Percentiles rank a stretch among this genome's conserved stretches.
These are phyloP conservation scores for Podarcis cretensis DNA, from an alignment of 2,113 vertebrate genomes.

Conservation along the genomic window DNA sequence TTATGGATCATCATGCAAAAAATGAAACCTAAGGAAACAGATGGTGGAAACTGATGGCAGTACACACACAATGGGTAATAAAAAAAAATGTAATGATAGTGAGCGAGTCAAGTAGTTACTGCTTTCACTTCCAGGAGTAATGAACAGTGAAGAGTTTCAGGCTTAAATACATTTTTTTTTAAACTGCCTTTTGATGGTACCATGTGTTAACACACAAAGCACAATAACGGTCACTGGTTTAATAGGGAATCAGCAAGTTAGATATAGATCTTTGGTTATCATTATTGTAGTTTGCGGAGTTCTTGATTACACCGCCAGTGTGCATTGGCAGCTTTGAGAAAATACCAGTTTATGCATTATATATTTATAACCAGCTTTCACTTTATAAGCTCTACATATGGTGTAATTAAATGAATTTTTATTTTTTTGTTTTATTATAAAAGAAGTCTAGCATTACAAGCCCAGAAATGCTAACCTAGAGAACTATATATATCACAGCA, in stretches of 20 bases:
- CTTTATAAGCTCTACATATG: constrained; percentile 11
- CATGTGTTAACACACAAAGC: not conserved
- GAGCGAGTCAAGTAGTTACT: not conserved
- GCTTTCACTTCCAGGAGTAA: constrained; percentile 1
- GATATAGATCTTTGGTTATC: not conserved
- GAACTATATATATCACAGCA: constrained; percentile 16
- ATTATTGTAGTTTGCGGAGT: not conserved
- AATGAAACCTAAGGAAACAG: not conserved
- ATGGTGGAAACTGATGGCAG: not conserved
- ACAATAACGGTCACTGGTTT: not conserved
- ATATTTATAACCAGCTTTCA: constrained; percentile 37
- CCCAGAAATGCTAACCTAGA: constrained; percentile 14
- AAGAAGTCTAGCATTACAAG: constrained; percentile 23
- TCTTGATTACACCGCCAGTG: constrained; percentile 5
- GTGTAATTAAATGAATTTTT: constrained; percentile 53
- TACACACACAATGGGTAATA: not conserved
- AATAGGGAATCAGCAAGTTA: not conserved
- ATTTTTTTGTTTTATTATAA: constrained; percentile 36
- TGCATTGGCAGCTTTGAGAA: constrained; percentile 28
- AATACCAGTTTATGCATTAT: constrained; percentile 17
- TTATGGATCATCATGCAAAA: constrained; percentile 4
- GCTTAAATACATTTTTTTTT: not conserved
- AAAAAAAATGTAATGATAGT: constrained; percentile 12
- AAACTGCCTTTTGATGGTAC: constrained; percentile 5
- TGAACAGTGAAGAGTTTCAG: constrained; percentile 14